Conservation (phyloP, 2,113 vertebrate genomes). For the Puma concolor region DNA sequence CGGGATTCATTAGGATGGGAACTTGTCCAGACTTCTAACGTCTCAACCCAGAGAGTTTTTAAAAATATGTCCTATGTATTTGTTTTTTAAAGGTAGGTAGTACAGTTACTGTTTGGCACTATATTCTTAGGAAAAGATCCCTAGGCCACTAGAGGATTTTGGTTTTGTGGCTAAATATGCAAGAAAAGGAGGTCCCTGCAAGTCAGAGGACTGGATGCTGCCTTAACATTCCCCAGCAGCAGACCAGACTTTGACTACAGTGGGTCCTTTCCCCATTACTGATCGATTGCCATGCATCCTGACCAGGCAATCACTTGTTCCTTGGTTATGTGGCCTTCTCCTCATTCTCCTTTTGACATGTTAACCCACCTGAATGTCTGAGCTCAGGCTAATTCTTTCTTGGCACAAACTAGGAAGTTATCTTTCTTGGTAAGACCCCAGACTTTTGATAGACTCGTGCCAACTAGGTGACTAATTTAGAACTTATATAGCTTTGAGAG, state of each 20-base stretch:
- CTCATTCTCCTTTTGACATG: neutral
- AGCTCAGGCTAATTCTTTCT: neutral
- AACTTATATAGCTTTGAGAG: neutral
- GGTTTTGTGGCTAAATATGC: neutral
- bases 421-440: neutral
- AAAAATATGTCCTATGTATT: neutral
- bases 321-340: neutral
- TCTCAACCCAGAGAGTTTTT: constrained; percentile 22
- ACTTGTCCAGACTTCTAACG: neutral
- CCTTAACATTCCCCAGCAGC: neutral
- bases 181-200: neutral
- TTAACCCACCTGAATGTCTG: neutral
- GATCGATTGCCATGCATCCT: neutral
- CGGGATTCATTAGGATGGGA: constrained; percentile 11
- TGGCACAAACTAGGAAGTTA: neutral
- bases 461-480: neutral
- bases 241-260: neutral
- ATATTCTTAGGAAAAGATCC: neutral
- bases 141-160: neutral
- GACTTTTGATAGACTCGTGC: neutral
- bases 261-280: neutral
- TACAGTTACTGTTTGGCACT: neutral
- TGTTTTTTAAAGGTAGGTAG: neutral
- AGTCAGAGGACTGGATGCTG: neutral
- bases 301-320: neutral